Evolutionary conservation across 2,888 invertebrate genomes (phyloP).

Genomic region (Nomada ruficornis): DNA sequence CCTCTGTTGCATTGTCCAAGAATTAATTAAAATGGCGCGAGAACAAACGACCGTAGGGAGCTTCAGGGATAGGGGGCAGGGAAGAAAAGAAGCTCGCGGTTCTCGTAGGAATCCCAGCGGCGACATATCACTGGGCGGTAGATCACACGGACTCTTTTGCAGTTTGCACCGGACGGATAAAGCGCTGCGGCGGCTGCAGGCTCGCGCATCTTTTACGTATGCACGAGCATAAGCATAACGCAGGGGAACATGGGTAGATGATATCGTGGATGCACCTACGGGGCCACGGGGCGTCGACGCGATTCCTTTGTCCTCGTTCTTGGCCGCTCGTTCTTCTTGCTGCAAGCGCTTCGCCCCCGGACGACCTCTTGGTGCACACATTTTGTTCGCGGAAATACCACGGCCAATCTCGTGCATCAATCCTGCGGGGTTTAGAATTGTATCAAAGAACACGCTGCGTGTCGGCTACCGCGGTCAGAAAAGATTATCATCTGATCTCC

Average conservation of each 20-base stretch:
- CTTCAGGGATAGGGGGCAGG: background rate
- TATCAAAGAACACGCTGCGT: constrained; percentile 49
- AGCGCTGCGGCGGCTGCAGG: constrained; percentile 57
- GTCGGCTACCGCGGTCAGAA: constrained; percentile 43
- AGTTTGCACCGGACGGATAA: constrained; percentile 66
- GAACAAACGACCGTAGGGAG: constrained; percentile 46
- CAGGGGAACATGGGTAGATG: constrained; percentile 82
- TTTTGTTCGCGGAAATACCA: constrained; percentile 71
- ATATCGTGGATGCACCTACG: constrained; percentile 82
- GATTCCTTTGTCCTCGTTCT: constrained; percentile 77
- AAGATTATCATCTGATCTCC: constrained; percentile 53
- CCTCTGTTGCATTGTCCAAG: constrained; percentile 47
- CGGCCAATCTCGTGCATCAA: constrained; percentile 71
- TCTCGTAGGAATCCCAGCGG: constrained; percentile 66
- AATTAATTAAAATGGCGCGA: constrained; percentile 62
- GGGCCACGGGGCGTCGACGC: constrained; percentile 80
- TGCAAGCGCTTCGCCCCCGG: constrained; percentile 67
- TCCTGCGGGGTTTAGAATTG: constrained; percentile 62
- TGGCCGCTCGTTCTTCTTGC: constrained; percentile 75
- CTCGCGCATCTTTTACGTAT: constrained; percentile 74
- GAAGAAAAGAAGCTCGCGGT: constrained; percentile 47
- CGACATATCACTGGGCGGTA: constrained; percentile 67
- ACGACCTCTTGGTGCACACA: constrained; percentile 72
- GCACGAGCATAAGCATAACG: constrained; percentile 81
- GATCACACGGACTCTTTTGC: constrained; percentile 66